Percentiles rank a stretch among this genome's conserved stretches.
Conservation (phyloP, 2,113 vertebrate species). For the Nestor notabilis region DNA sequence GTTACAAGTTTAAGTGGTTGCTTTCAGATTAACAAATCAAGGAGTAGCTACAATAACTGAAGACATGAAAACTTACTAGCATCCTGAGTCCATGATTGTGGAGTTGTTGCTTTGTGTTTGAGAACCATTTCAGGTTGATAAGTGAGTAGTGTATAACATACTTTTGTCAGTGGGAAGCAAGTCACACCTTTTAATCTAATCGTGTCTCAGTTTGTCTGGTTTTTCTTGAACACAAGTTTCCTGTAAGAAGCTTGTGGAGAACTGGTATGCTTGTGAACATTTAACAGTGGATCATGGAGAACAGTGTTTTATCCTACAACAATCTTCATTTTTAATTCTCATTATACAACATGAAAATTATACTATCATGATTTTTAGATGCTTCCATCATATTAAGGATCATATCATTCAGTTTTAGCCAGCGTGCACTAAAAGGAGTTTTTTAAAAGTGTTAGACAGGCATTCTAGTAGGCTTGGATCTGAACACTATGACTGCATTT, state of each 20-base stretch:
- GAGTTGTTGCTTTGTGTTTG: not conserved
- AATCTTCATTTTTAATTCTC: fast-evolving
- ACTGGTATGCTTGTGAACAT: not conserved
- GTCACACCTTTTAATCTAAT: not conserved
- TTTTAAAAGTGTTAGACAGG: not conserved
- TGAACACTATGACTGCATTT: not conserved
- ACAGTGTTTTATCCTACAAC: not conserved
- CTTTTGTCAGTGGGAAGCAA: not conserved
- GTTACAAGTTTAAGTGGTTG: not conserved
- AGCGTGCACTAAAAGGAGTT: not conserved
- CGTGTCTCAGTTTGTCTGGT: not conserved
- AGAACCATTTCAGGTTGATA: not conserved
- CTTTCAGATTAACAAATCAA: not conserved
- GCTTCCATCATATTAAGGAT: not conserved
- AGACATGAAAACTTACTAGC: not conserved
- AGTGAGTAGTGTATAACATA: fast-evolving
- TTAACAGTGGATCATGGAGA: not conserved
- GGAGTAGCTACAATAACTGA: not conserved
- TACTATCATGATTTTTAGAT: not conserved
- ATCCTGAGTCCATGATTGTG: not conserved
- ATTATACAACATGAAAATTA: not conserved
- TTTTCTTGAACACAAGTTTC: not conserved
- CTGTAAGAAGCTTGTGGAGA: not conserved
- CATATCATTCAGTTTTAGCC: not conserved
- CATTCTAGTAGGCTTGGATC: not conserved